Conservation (phyloP, 2,113 vertebrate species). For the Albula glossodonta region DNA sequence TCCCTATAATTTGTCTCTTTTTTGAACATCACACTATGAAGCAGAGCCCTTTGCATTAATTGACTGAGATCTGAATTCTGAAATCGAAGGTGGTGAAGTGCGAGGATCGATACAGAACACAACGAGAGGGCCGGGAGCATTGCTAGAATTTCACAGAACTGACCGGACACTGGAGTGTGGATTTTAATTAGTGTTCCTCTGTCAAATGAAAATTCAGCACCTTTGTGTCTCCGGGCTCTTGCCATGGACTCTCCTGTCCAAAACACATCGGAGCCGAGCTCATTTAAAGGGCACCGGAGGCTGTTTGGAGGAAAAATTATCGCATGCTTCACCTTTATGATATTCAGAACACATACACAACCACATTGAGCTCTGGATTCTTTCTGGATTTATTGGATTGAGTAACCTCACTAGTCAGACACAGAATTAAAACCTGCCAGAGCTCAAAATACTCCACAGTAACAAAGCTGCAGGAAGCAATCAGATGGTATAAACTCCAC, state of each 20-base stretch:
- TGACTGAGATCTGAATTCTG: not conserved
- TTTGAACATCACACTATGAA: no score
- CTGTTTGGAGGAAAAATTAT: not conserved
- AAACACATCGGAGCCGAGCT: not conserved
- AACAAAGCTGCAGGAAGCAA: no score
- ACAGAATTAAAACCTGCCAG: not conserved
- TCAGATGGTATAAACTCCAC: no score
- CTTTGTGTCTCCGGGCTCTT: not conserved
- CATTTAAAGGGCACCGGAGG: not conserved
- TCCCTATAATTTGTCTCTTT: no score
- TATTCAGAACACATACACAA: not conserved
- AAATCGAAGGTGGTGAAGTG: not conserved
- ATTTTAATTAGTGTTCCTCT: conserved; percentile 36
- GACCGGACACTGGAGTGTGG: conserved; percentile 34
- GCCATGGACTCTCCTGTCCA: not conserved
- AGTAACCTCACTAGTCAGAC: not conserved
- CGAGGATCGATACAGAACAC: conserved; percentile 29
- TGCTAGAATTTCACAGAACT: conserved; percentile 12
- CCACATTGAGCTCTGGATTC: not conserved
- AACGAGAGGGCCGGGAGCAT: conserved; percentile 12
- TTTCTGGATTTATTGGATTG: not conserved
- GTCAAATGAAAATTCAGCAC: conserved; percentile 36
- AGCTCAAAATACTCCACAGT: no score
- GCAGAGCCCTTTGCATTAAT: not conserved
- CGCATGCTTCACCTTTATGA: not conserved